These are phyloP conservation scores for Pachycephala philippinensis DNA, from an alignment of 2,113 vertebrate genomes.

Conservation along the genomic window DNA sequence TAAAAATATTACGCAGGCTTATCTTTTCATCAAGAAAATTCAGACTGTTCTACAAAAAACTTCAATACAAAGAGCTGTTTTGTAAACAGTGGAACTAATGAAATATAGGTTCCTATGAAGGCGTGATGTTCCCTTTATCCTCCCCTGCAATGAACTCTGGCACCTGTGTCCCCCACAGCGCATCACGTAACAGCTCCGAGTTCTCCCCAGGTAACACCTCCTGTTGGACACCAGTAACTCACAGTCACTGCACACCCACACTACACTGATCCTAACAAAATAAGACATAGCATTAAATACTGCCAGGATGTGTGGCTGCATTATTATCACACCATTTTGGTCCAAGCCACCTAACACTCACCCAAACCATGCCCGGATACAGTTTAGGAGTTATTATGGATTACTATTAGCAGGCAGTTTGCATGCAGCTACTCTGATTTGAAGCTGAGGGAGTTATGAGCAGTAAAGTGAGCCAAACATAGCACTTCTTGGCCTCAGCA, in stretches of 20 bases:
- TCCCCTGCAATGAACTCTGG: background rate
- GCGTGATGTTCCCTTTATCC: background rate
- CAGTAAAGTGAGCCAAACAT: background rate
- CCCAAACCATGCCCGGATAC: background rate
- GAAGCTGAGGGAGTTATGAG: background rate
- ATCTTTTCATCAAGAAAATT: conserved; percentile 30
- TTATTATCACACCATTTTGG: background rate
- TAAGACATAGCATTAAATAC: background rate
- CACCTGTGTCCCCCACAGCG: rapidly evolving
- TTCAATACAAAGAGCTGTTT: background rate
- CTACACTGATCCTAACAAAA: background rate
- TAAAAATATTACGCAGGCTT: background rate
- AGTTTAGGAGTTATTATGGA: background rate
- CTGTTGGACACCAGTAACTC: background rate
- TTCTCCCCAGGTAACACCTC: background rate
- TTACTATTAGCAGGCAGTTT: background rate
- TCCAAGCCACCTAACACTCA: background rate
- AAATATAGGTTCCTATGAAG: background rate
- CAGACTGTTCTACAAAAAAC: background rate
- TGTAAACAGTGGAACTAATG: conserved; percentile 1
- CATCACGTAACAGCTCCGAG: background rate
- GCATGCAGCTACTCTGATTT: background rate
- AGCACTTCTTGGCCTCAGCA: background rate
- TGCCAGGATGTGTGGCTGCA: background rate
- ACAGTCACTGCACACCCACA: background rate